A percentile compares a stretch with the other conserved stretches of the same genome.
phyloP scores from a whole-genome alignment of 1,140 invertebrate genomes.

The Contarinia nasturtii region DNA sequence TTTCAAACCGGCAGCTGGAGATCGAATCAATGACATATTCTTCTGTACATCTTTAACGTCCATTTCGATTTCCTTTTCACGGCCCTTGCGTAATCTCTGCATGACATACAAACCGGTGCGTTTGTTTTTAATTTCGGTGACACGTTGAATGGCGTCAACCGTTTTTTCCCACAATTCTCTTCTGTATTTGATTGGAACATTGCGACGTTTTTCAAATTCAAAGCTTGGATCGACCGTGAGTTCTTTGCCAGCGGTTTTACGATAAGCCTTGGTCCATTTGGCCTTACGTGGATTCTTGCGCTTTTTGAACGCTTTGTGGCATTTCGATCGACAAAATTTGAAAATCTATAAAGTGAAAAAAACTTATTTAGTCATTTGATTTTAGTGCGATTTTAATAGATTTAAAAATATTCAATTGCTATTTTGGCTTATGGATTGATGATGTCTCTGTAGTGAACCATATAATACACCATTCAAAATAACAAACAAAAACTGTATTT shows the following conservation, averaged over 20 bases:
- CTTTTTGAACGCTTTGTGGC: constrained; percentile 94
- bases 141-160: constrained; percentile 84
- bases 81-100: constrained; percentile 74
- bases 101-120: constrained; percentile 53
- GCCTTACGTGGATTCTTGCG: constrained; percentile 98
- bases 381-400: too few species aligned
- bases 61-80: constrained; percentile 64
- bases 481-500: neutral
- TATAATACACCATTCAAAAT: too few species aligned
- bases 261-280: constrained; percentile 96
- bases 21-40: constrained; percentile 74
- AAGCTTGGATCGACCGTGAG: constrained; percentile 88
- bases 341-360: constrained; percentile 61
- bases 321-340: constrained; percentile 96
- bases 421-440: too few species aligned
- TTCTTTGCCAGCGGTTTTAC: constrained; percentile 93
- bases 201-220: constrained; percentile 89
- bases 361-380: neutral
- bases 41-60: constrained; percentile 82
- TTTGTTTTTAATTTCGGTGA: constrained; percentile 68
- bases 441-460: too few species aligned
- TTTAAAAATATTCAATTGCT: too few species aligned
- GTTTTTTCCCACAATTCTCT: constrained; percentile 84
- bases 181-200: constrained; percentile 85
- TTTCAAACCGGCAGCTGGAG: constrained; percentile 70